Percentiles rank a stretch among this genome's conserved stretches.
phyloP scores from a whole-genome alignment of 2,113 vertebrate species.

The Phylloscopus trochilus region DNA sequence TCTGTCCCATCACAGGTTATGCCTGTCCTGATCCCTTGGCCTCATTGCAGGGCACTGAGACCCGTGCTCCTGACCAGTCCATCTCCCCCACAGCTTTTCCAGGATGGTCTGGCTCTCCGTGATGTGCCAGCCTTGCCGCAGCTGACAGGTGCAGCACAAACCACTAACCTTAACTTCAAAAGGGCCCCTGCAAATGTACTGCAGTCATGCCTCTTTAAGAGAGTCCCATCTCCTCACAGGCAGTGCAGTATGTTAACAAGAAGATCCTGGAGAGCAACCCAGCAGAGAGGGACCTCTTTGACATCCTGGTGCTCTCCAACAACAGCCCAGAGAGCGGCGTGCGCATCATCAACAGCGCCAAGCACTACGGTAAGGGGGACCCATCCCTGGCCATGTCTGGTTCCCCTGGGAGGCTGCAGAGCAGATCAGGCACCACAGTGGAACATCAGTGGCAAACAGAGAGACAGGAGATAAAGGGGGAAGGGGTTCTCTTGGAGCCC shows the following conservation, averaged over 20 bases:
- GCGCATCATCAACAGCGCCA: conserved; percentile 68
- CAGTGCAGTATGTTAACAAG: conserved; percentile 71
- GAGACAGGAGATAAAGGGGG: not conserved
- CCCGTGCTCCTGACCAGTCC: not conserved
- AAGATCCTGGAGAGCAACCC: conserved; percentile 70
- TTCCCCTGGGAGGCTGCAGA: not conserved
- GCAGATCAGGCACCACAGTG: not conserved
- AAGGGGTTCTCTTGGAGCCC: not conserved
- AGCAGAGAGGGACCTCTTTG: conserved; percentile 72
- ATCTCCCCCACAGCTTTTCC: not conserved
- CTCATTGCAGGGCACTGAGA: not conserved
- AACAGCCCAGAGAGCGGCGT: conserved; percentile 62
- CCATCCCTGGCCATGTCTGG: fast-evolving
- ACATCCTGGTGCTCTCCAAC: conserved; percentile 78
- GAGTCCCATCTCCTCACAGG: conserved; percentile 46
- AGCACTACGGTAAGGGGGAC: conserved; percentile 66
- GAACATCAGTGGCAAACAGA: not conserved
- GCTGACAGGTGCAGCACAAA: not conserved
- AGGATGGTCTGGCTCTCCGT: not conserved
- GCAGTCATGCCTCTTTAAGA: not conserved
- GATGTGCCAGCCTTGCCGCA: not conserved
- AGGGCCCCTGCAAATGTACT: not conserved
- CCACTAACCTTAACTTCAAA: not conserved
- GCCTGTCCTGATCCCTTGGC: not conserved
- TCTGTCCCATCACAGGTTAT: not conserved